These are phyloP conservation scores for Griposia aprilina DNA, from an alignment of 2,888 invertebrate species.

Conservation along the genomic window DNA sequence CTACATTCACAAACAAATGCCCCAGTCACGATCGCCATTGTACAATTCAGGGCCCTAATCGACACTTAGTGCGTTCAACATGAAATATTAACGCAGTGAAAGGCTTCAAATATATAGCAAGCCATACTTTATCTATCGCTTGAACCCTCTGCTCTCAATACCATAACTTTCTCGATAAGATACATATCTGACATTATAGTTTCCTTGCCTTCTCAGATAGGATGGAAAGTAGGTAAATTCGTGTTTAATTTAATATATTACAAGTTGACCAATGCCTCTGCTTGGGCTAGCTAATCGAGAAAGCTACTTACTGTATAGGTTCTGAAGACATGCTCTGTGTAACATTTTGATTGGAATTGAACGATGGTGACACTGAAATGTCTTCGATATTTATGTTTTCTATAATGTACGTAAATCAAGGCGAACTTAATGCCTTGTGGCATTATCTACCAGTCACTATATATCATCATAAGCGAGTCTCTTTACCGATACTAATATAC, in stretches of 20 bases:
- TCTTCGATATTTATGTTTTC: background rate
- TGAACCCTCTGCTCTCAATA: conserved; percentile 61
- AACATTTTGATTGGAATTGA: background rate
- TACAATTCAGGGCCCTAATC: conserved; percentile 58
- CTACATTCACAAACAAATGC: conserved; percentile 51
- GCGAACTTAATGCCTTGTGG: background rate
- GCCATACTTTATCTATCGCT: conserved; percentile 49
- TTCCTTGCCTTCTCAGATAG: conserved; percentile 55
- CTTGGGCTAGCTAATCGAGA: conserved; percentile 28
- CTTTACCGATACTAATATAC: no score
- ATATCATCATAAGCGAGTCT: background rate
- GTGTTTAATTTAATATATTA: conserved; percentile 57
- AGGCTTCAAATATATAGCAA: conserved; percentile 59
- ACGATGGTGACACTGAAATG: background rate
- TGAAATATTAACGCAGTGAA: conserved; percentile 58
- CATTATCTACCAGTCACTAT: background rate
- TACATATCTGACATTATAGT: conserved; percentile 63
- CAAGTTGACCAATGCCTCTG: conserved; percentile 39
- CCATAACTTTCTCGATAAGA: conserved; percentile 66
- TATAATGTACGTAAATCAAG: background rate
- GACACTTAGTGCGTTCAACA: conserved; percentile 57
- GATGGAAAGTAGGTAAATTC: conserved; percentile 59
- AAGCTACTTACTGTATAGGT: conserved; percentile 30
- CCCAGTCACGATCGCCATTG: conserved; percentile 50
- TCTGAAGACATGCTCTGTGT: conserved; percentile 7